Evolutionary conservation across 2,888 invertebrate species (phyloP).

Genomic region (Acleris cristana): DNA sequence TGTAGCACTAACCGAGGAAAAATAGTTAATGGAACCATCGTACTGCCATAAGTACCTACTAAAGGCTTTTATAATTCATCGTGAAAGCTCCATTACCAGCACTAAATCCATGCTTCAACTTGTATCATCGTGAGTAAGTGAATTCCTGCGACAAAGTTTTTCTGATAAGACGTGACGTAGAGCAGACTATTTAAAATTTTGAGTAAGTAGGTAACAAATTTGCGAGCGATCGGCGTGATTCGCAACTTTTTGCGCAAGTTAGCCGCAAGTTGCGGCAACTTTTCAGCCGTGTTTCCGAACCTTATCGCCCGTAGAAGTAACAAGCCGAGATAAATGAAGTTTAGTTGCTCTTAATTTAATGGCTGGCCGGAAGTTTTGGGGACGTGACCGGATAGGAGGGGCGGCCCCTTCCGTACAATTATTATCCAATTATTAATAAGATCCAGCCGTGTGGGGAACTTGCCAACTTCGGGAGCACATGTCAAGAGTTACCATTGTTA

Average conservation of each 20-base stretch:
- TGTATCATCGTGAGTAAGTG: conserved; percentile 38
- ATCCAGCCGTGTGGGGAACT: conserved; percentile 39
- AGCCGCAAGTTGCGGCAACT: conserved; percentile 66
- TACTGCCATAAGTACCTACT: neutral
- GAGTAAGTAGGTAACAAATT: conserved; percentile 76
- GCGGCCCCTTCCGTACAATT: conserved; percentile 59
- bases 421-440: conserved; percentile 62
- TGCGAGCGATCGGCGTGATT: conserved; percentile 79
- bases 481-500: conserved; percentile 23
- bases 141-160: conserved; percentile 54
- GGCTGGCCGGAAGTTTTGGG: conserved; percentile 72
- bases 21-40: conserved; percentile 9
- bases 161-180: conserved; percentile 66
- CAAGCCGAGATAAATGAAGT: conserved; percentile 82
- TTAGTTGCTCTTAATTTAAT: conserved; percentile 81
- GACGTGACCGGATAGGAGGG: conserved; percentile 68
- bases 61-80: conserved; percentile 7
- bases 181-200: conserved; percentile 76
- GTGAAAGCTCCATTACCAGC: neutral
- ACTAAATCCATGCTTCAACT: neutral
- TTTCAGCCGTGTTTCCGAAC: conserved; percentile 73
- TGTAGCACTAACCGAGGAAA: conserved; percentile 11
- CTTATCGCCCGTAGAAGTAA: conserved; percentile 79
- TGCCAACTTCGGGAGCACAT: conserved; percentile 23
- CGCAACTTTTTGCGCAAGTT: conserved; percentile 74